Percentiles rank a stretch among this genome's conserved stretches.
These are phyloP conservation scores for Hofmannophila pseudospretella DNA, from an alignment of 2,888 invertebrate species.

Conservation along the genomic window DNA sequence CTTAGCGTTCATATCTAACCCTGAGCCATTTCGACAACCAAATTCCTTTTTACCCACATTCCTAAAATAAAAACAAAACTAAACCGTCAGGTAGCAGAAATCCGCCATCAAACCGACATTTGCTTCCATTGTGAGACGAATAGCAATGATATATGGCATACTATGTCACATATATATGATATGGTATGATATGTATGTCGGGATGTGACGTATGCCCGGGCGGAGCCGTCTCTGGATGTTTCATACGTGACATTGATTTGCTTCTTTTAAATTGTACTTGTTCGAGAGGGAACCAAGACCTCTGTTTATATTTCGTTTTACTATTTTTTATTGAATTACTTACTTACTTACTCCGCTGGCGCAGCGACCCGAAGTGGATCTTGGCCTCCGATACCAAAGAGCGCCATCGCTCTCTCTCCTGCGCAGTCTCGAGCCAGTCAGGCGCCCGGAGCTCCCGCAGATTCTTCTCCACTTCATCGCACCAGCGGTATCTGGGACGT, in stretches of 20 bases:
- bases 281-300: slow-evolving; percentile 16
- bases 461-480: too few relatives aligned
- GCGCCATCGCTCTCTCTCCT: too few relatives aligned
- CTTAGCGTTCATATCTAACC: neutral
- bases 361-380: too few relatives aligned
- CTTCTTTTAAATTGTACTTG: slow-evolving; percentile 43
- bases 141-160: slow-evolving; percentile 19
- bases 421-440: too few relatives aligned
- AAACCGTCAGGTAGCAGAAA: slow-evolving; percentile 4
- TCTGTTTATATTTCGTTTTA: too few relatives aligned
- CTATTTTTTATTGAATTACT: too few relatives aligned
- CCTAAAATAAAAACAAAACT: neutral
- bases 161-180: slow-evolving; percentile 9
- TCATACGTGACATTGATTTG: slow-evolving; percentile 50
- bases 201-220: slow-evolving; percentile 10
- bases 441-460: too few relatives aligned
- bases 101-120: slow-evolving; percentile 24
- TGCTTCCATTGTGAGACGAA: slow-evolving; percentile 17
- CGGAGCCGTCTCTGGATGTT: slow-evolving; percentile 6
- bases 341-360: too few relatives aligned
- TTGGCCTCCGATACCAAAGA: too few relatives aligned
- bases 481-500: too few relatives aligned
- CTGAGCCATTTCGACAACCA: neutral
- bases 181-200: slow-evolving; percentile 9
- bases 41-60: neutral